Base-by-base conservation (phyloP, 2,113 vertebrate species). In the Gambusia affinis region DNA sequence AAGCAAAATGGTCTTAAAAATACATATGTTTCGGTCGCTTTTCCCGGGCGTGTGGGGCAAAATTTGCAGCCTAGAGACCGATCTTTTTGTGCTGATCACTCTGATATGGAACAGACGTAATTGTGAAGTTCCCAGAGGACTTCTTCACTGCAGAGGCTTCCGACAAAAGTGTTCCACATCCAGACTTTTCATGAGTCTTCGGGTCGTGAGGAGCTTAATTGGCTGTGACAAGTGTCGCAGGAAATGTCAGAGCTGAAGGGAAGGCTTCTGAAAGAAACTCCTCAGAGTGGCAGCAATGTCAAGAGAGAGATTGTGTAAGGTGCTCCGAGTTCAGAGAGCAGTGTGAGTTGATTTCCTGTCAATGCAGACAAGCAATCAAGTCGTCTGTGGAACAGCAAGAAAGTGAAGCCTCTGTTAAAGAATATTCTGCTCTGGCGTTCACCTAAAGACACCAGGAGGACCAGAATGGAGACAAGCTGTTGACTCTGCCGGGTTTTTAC, bases 1-100 rank as follows among this genome's bases (percentile, higher is more conserved):
- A 78, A 88, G 11, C 64, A 84, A 91, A 87, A 78, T 28, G 62
- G 78, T 72, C 68, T 84, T 69, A 86, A 90, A 92, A 81, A 92
- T 89, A 75, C 71, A 92, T 85, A 71, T 51, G 64, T 69, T 77
- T 83, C 78, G 64, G 77, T 85, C 80, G 60, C 60, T 44, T 19
- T 76, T 22, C 62, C 64, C 27, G 22, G 73, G 37, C 37, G 30
- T 33, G 19, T 14, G 54, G 60, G 61, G n/a, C 27, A 60, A 74
- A 7, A 82, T 75, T 67, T 73, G 0, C 17, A 67, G 66, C 82
- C 66, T 79, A 30, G 68, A 65, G 30, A 63, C 24, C 54, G 60
- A 66, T 80, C 14, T 63, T 72, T 42, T 65, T 67, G 33, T 64
- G 78, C 68, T 79, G 84, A 82, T 83, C 69, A 24, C 63, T 27